Conservation (phyloP, 2,113 vertebrate species). For the Pelusios castaneus region DNA sequence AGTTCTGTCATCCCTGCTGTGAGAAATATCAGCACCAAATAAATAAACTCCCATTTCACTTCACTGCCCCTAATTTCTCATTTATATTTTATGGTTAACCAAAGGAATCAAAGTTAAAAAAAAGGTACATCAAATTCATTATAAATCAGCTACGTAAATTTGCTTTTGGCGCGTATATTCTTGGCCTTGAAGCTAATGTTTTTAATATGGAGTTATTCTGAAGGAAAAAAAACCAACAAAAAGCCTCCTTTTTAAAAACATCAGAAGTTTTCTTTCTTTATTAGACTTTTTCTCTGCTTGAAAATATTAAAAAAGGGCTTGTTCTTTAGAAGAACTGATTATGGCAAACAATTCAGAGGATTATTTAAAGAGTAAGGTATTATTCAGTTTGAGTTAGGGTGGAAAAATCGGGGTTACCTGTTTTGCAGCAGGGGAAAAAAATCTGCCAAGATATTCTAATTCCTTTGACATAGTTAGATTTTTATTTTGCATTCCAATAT, state of each 20-base stretch:
- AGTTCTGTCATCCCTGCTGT: neutral
- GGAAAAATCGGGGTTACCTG: neutral
- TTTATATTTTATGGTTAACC: neutral
- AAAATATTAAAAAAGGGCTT: neutral
- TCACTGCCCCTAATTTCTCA: neutral
- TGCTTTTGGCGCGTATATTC: neutral
- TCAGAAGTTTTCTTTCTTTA: neutral
- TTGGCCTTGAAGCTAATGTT: neutral
- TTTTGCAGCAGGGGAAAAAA: neutral
- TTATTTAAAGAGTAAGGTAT: neutral
- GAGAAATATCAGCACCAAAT: neutral
- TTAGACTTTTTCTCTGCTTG: neutral
- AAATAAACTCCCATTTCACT: neutral
- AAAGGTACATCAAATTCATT: neutral
- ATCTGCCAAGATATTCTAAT: neutral
- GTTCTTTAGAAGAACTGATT: neutral
- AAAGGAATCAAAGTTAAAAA: neutral
- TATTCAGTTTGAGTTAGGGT: neutral
- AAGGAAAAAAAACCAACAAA: too few species aligned
- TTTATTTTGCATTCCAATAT: neutral
- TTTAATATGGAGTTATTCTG: too few species aligned
- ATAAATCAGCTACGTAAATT: neutral
- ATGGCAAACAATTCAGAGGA: neutral
- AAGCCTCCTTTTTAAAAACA: neutral
- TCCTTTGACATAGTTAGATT: neutral